phyloP scores from a whole-genome alignment of 2,888 invertebrate genomes.

The Caenorhabditis sp. region DNA sequence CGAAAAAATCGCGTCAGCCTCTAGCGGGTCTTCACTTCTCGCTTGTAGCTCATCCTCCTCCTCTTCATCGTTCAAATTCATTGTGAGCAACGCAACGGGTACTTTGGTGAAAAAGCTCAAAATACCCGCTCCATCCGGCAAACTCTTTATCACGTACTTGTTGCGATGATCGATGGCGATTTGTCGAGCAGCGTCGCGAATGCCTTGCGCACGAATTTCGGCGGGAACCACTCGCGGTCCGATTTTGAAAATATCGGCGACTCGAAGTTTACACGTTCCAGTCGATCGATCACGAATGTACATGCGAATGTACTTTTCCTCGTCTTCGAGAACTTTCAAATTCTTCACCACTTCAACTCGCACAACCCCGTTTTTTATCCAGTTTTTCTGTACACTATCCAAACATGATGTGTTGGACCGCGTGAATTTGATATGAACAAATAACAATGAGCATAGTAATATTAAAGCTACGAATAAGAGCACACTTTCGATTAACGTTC shows the following conservation, averaged over 20 bases:
- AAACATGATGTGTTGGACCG: constrained; percentile 91
- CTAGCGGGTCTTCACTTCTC: constrained; percentile 13
- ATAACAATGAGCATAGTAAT: constrained; percentile 88
- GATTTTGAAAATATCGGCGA: constrained; percentile 46
- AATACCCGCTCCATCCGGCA: background rate
- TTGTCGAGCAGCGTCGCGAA: background rate
- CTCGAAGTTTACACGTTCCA: constrained; percentile 42
- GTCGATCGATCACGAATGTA: constrained; percentile 34
- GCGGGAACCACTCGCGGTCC: constrained; percentile 56
- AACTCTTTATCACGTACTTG: background rate
- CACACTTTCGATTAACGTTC: constrained; percentile 84
- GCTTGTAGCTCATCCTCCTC: background rate
- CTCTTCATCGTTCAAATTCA: background rate
- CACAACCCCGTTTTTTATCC: constrained; percentile 77
- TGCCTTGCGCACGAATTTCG: constrained; percentile 14
- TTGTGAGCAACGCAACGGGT: background rate
- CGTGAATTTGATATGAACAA: constrained; percentile 93
- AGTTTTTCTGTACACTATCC: constrained; percentile 74
- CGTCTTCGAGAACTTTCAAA: constrained; percentile 52
- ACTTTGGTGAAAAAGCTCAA: background rate
- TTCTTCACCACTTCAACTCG: constrained; percentile 82
- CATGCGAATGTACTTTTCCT: constrained; percentile 39
- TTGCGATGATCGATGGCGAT: background rate
- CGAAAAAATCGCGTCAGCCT: constrained; percentile 22
- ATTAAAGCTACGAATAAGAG: constrained; percentile 83